Conservation (phyloP, 2,797 vertebrate genomes). For the Dromococcyx pavoninus region DNA sequence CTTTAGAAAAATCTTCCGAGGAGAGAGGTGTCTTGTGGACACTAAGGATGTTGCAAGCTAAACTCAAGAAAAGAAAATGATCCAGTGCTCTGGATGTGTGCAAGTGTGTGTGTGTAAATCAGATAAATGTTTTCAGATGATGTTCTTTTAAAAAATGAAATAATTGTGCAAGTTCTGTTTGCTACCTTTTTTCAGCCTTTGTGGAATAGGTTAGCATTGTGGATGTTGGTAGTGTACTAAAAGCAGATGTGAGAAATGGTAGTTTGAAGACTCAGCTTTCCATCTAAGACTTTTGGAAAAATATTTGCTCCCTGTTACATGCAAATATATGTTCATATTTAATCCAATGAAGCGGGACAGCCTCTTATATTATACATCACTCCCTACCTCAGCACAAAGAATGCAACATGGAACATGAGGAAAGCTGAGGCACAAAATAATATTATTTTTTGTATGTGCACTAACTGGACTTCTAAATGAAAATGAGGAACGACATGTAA, state of each 20-base stretch:
- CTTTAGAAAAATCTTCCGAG: not conserved
- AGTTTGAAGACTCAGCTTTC: not conserved
- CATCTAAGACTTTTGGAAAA: not conserved
- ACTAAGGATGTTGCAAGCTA: not conserved
- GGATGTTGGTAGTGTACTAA: not conserved
- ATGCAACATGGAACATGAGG: not conserved
- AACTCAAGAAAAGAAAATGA: not conserved
- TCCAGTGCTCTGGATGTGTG: not conserved
- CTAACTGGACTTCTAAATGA: not conserved
- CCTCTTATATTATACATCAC: not conserved
- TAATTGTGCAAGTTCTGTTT: not conserved
- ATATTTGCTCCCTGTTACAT: not conserved
- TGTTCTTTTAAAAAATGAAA: not conserved
- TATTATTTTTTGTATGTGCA: not conserved
- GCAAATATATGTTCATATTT: not conserved
- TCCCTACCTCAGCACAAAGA: not conserved
- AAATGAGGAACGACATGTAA: not conserved
- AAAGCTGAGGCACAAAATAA: not conserved
- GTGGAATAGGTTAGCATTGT: not conserved
- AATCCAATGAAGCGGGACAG: not conserved
- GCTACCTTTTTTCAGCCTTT: not conserved
- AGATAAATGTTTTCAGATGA: not conserved
- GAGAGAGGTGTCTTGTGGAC: not conserved
- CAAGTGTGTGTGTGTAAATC: not conserved
- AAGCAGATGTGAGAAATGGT: not conserved